A percentile compares a stretch with the other conserved stretches of the same genome.
These are phyloP conservation scores for Atta cephalotes DNA, from an alignment of 1,140 invertebrate species.

Conservation along the genomic window DNA sequence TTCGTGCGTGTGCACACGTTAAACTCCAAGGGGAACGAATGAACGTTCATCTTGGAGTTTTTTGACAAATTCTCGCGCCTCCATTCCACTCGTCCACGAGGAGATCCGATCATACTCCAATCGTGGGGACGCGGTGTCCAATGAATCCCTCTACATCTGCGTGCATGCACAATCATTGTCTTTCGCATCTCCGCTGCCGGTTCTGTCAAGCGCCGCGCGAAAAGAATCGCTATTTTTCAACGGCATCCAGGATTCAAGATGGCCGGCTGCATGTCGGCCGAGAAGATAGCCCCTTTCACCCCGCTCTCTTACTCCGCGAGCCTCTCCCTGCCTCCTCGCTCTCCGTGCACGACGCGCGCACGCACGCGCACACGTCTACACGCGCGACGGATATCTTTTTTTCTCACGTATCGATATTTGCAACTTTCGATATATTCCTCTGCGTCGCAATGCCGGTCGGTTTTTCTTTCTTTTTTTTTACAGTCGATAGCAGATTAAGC, in stretches of 20 bases:
- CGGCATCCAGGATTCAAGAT: constrained; percentile 83
- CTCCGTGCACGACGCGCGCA: not conserved
- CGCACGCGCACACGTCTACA: constrained; percentile 19
- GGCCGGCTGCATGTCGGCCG: constrained; percentile 77
- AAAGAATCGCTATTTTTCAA: constrained; percentile 79
- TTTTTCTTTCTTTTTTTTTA: not conserved
- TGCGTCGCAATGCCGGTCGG: constrained; percentile 34
- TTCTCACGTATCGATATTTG: constrained; percentile 62
- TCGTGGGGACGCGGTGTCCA: not conserved
- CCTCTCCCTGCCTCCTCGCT: constrained; percentile 34
- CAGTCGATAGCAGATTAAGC: not conserved
- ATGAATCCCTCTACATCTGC: not conserved
- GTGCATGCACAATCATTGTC: not conserved
- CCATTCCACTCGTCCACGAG: constrained; percentile 11
- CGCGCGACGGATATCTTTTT: not conserved
- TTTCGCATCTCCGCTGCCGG: constrained; percentile 72
- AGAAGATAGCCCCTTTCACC: constrained; percentile 72
- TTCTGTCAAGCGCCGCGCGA: constrained; percentile 75
- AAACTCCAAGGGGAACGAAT: not conserved
- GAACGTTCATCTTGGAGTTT: not conserved
- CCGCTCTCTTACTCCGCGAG: constrained; percentile 58
- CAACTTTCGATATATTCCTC: constrained; percentile 60
- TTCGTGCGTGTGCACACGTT: not conserved
- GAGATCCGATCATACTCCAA: not conserved
- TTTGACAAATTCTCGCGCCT: constrained; percentile 31